A percentile compares a stretch with the other conserved stretches of the same genome.
phyloP scores from a whole-genome alignment of 2,113 vertebrate genomes.

The Isurus oxyrinchus region DNA sequence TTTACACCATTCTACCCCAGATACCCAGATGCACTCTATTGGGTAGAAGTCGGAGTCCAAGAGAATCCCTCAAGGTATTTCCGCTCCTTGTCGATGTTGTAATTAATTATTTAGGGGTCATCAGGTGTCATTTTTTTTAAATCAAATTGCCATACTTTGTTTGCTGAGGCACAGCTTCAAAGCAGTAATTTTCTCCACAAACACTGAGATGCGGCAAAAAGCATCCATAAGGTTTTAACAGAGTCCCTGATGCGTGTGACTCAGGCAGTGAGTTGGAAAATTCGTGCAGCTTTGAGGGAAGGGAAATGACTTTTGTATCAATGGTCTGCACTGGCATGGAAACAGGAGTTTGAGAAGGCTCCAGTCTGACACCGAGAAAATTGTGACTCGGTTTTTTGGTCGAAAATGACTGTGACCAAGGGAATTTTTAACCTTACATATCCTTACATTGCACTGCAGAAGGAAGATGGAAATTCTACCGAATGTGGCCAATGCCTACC shows the following conservation, averaged over 20 bases:
- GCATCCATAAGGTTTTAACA: background rate
- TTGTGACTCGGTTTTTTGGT: background rate
- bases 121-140: background rate
- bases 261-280: background rate
- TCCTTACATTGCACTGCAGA: conserved; percentile 46
- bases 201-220: background rate
- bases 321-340: background rate
- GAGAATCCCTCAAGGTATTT: background rate
- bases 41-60: background rate
- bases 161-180: background rate
- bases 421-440: background rate
- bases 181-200: too few relatives aligned
- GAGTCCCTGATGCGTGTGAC: background rate
- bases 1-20: background rate
- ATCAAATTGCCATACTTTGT: background rate
- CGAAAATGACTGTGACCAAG: background rate
- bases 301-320: background rate
- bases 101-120: background rate
- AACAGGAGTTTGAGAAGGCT: background rate
- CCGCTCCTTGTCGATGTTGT: background rate
- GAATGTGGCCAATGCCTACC: conserved; percentile 60
- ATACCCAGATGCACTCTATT: too few relatives aligned
- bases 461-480: conserved; percentile 51
- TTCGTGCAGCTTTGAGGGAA: background rate
- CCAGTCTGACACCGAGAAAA: background rate